Evolutionary conservation across 1,140 invertebrate genomes (phyloP), one percentile per base, ranked within the genome.

Genomic region (Theocolax elegans): DNA sequence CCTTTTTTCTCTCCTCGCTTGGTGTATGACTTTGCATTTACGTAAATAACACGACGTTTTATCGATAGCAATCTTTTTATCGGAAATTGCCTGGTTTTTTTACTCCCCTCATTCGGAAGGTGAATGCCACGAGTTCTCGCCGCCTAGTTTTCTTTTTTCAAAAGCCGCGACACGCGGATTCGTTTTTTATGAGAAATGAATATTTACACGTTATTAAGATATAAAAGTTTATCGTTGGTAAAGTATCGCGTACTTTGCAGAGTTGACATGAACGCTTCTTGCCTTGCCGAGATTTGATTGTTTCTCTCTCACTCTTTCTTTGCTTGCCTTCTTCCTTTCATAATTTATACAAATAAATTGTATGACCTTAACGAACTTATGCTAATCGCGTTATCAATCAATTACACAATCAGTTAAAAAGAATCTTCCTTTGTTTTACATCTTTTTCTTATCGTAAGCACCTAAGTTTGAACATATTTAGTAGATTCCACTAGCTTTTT

Each of bases 41-140:
- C 72, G 66, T 66, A 72, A 73, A 76, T 71, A 77, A 68, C 71
- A 71, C 56, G 70, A 48, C 75, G 75, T 71, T 75, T 74, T 73
- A 21, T 64, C 72, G 65, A 62, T 62, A 62, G 56, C 58, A 54
- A 69, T 60, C 67, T 62, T 35, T 69, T 53, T 54, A 62, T 69
- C 67, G 58, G 67, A 69, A 62, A 62, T 62, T 62, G 58, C 67
- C 19, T 19, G 17, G 38, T n/a, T 8, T 51, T 31, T 65, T 71
- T 74, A 35, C 13, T 44, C 48, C 17, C 19, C 31, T 68, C 49
- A 31, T 54, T 21, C 53, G 7, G 9, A 25, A 64, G 29, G 48
- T 27, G 21, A 63, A 62, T 62, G 46, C 25, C 60, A 63, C 29
- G 29, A 31, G 21, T 53, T 53, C 9, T 21, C 3, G n/a, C n/a